Conservation (phyloP, 2,113 vertebrate species). For the Malurus cyaneus region DNA sequence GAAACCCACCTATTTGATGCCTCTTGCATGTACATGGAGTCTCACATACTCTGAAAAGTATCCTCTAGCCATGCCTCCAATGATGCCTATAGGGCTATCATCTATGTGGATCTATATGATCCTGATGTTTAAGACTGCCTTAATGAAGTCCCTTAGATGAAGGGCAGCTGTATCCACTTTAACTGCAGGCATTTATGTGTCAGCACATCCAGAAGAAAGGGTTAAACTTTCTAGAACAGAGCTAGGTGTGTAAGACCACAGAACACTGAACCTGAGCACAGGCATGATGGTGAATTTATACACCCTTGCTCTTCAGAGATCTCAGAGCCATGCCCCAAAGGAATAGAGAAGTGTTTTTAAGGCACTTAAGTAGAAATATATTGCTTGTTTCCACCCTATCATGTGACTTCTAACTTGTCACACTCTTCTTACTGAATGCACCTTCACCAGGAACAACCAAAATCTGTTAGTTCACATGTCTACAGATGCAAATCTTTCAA, state of each 20-base stretch:
- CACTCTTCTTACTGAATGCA: background rate
- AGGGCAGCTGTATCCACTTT: background rate
- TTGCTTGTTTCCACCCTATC: background rate
- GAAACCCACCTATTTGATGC: background rate
- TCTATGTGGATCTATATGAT: background rate
- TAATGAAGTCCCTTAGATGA: background rate
- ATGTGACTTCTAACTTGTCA: background rate
- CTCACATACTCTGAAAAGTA: background rate
- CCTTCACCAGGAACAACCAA: background rate
- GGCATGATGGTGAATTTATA: background rate
- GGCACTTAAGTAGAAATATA: background rate
- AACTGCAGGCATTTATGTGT: background rate
- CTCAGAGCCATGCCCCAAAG: background rate
- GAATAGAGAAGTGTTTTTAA: background rate
- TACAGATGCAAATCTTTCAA: background rate
- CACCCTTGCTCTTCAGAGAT: background rate
- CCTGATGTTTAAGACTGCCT: background rate
- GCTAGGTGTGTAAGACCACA: background rate
- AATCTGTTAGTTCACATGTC: background rate
- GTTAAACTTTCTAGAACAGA: background rate
- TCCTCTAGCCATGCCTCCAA: background rate
- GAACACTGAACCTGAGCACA: accelerated
- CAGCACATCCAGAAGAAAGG: background rate
- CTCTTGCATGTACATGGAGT: background rate
- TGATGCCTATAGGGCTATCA: background rate